Evolutionary conservation across 2,113 vertebrate species (phyloP), one percentile per base, ranked within the genome.

Genomic region (Odocoileus hemionus): DNA sequence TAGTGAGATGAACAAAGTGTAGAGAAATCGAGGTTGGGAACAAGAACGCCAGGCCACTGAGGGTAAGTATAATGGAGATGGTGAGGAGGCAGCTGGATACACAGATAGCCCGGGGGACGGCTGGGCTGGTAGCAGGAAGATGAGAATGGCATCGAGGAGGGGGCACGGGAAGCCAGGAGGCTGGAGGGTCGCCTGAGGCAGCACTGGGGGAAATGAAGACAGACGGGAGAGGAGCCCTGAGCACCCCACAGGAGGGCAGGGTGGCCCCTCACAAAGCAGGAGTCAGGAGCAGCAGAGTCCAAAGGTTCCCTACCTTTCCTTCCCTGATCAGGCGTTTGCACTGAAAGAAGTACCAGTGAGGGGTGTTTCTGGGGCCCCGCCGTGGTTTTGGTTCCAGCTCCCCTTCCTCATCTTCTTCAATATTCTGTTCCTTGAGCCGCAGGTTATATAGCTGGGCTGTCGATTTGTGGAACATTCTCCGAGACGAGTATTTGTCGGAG

Each of bases 271-370:
- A 54, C 79, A 28, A 67, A 30, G 15, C 0, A 23, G 36, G 50
- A 79, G 14, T 64, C 7, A 36, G 94, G 55, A 39, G 23, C 78
- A 52, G 12, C 28, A 84, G 55, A 67, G 86, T 25, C 39, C 54
- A 76, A 6, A 33, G 36, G 21, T 1, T 47, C 30, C 55, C 98
- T 89, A 99, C 99, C 99, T 99, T 99, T n/a, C 99, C 98, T 1
- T 98, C 97, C 93, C 98, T 99, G 74, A 99, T 99, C 90, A 99
- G 99, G 4, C 97, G 99, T 96, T 99, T 99, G 98, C 99, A 99
- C 88, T 97, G 99, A 36, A 99, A 80, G 97, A 99, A 99, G 98
- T 99, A 99, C 99, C 99, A 99, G 95, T 99, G 99, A 0, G 99
- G 98, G 0, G 99, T 99, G 96, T 99, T 99, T 94, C 58, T 99